Evolutionary conservation across 37 sponge, comb jelly and placozoan species (phyloP), one percentile per base, ranked within the genome.

Genomic region (Amphimedon queenslandica): DNA sequence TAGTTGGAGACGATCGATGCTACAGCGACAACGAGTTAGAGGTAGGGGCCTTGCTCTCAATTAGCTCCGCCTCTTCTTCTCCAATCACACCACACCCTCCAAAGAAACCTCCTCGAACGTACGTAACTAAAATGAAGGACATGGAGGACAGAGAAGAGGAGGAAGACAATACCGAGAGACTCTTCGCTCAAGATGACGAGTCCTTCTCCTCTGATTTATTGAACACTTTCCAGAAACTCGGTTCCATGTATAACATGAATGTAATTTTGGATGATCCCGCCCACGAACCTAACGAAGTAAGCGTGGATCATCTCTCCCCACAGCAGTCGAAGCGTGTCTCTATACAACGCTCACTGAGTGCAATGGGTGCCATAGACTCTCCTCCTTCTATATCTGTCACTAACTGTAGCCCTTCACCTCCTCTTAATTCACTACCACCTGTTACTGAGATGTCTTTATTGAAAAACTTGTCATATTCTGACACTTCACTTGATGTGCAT

Each of bases 91-190:
- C 36, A 1, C 10, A 31, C 35, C 76, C 76, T 36, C 81, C 81
- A 11, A 70, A 70, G 28, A 82, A 82, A 38, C 83, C 83, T 28
- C 83, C 83, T 63, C 63, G 83, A 18, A 82, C 83, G 21, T 82
- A 68, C 56, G 70, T 42, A 30, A 68, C 68, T 1, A 74, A 55
- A 23, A 34, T 37, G 11, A 27, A 68, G 0, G 40, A 63, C 3
- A 31, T 63, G 16, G 34, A 39, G 3, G 31, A 29, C n/a, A 35
- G 41, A 33, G 61, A 67, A 37, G 20, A 67, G 18, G n/a, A n/a
- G n/a, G 34, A 39, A 6, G 31, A 29, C n/a, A 35, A 61, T 41
- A 57, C 56, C 35, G 20, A 67, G 18, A 55, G 1, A 5, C 10
- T 30, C 18, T 40, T 28, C 53, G 0, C 11, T 25, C 61, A 11